These are phyloP conservation scores for Tachysurus vachellii DNA, from an alignment of 2,113 vertebrate genomes.

Conservation along the genomic window DNA sequence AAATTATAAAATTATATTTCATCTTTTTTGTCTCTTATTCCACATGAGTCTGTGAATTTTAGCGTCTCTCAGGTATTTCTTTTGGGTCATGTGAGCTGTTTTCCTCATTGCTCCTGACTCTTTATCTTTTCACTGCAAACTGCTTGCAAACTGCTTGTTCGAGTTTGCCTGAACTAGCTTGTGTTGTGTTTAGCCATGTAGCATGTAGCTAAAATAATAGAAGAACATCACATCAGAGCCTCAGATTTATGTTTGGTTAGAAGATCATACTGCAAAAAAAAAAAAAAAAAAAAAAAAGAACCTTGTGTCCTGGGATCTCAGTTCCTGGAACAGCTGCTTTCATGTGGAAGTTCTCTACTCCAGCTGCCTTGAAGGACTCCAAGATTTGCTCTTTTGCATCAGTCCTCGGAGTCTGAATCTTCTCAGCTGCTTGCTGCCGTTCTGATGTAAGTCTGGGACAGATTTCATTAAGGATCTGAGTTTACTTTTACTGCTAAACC, in stretches of 20 bases:
- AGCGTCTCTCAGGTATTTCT: neutral
- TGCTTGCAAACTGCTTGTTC: neutral
- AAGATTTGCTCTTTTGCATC: constrained; percentile 59
- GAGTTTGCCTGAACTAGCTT: neutral
- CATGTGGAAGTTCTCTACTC: constrained; percentile 84
- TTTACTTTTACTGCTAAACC: neutral
- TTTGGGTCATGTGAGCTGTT: neutral
- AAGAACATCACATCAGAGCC: neutral
- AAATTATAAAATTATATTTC: neutral
- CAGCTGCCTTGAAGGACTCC: constrained; percentile 75
- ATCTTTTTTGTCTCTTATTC: neutral
- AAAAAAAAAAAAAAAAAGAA: constrained; percentile 24
- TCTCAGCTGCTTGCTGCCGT: constrained; percentile 72
- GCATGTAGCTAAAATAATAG: neutral
- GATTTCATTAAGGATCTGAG: neutral
- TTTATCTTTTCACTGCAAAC: neutral
- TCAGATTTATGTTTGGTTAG: neutral
- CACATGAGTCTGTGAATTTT: neutral
- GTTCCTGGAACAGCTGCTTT: constrained; percentile 92
- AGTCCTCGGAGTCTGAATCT: constrained; percentile 56
- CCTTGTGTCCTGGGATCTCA: constrained; percentile 83
- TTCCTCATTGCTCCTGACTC: neutral
- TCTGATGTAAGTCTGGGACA: constrained; percentile 80
- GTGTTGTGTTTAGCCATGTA: neutral
- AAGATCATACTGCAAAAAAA: neutral